Base-by-base conservation (phyloP, 2,797 vertebrate species). In the Cirrhinus molitorella region DNA sequence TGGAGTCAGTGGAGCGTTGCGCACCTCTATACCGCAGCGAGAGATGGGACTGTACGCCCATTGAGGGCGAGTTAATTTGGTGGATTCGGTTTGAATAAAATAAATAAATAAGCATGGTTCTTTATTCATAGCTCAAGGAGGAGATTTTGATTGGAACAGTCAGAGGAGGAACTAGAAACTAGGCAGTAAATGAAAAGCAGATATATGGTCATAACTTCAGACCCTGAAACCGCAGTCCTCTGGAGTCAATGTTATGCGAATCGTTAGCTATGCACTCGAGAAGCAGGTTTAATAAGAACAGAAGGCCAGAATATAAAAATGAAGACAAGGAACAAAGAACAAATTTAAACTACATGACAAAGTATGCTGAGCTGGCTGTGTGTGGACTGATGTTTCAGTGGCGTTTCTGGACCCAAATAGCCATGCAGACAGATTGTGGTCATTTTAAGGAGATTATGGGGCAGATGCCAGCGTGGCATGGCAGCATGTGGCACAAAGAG, bases 371-470 rank as follows among this genome's bases (percentile, higher is more conserved):
- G 53, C 53, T 82, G 70, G 40, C 51, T 55, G 37, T 21, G 57
- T 59, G 14, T 17, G n/a, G 40, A 53, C 47, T 80, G 68, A 84
- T 86, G 67, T 80, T 81, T 68, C 51, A 43, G 59, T 55, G 72
- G 57, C 37, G 2, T 66, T 83, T 85, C 84, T 85, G 90, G 91
- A 93, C 90, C 89, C 89, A 70, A 77, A 66, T 28, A 77, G 75
- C 89, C 34, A 5, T 61, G 87, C 71, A 81, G 87, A 90, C 88
- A 92, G 91, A 93, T 88, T 91, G 87, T n/a, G 79, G 87, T 80
- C 91, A 82, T 93, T 94, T 93, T 93, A 92, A 92, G 86, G 79
- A 93, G 92, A 94, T 93, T 92, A 92, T 70, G 91, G 91, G 70
- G 85, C 85, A 92, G 91, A 94, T 93, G 63, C 71, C 87, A 89